A percentile compares a stretch with the other conserved stretches of the same genome.
Conservation (phyloP, 2,888 invertebrate genomes). For the Nemapogon koenigi region DNA sequence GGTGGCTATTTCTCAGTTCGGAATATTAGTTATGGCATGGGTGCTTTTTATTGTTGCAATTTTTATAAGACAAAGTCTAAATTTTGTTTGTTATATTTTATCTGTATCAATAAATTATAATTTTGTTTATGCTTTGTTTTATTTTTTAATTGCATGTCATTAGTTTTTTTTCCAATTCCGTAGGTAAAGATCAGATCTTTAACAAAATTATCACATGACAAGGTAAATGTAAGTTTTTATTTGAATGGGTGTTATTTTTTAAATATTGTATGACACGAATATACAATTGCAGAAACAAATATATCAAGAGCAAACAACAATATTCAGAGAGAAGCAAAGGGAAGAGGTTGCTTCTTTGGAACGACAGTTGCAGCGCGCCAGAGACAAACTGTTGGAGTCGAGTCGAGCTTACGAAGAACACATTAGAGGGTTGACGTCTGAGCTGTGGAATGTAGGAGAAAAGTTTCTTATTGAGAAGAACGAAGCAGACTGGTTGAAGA, state of each 20-base stretch:
- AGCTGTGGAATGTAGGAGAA: slow-evolving; percentile 69
- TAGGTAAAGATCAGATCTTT: background rate
- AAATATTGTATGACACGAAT: background rate
- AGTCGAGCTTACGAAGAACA: slow-evolving; percentile 42
- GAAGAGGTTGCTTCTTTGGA: slow-evolving; percentile 57
- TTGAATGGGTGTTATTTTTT: slow-evolving; percentile 17
- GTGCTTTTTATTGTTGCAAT: background rate
- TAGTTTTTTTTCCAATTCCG: background rate
- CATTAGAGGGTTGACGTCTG: slow-evolving; percentile 53
- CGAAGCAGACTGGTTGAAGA: slow-evolving; percentile 57
- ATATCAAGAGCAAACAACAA: slow-evolving; percentile 67
- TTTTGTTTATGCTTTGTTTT: background rate
- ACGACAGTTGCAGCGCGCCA: slow-evolving; percentile 56
- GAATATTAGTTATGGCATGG: background rate
- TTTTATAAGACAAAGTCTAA: background rate
- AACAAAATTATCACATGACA: slow-evolving; percentile 10
- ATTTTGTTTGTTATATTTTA: too few species aligned
- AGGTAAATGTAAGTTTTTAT: slow-evolving; percentile 38
- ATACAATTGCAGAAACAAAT: slow-evolving; percentile 55
- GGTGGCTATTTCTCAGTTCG: slow-evolving; percentile 46
- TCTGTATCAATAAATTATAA: too few species aligned
- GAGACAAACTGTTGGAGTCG: slow-evolving; percentile 48
- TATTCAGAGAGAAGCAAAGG: slow-evolving; percentile 52
- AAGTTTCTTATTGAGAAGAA: slow-evolving; percentile 64
- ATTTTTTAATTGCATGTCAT: slow-evolving; percentile 4